Percentiles rank a stretch among this genome's conserved stretches.
Evolutionary conservation across 2,888 invertebrate genomes (phyloP).

Genomic region (Polymixis lichenea): DNA sequence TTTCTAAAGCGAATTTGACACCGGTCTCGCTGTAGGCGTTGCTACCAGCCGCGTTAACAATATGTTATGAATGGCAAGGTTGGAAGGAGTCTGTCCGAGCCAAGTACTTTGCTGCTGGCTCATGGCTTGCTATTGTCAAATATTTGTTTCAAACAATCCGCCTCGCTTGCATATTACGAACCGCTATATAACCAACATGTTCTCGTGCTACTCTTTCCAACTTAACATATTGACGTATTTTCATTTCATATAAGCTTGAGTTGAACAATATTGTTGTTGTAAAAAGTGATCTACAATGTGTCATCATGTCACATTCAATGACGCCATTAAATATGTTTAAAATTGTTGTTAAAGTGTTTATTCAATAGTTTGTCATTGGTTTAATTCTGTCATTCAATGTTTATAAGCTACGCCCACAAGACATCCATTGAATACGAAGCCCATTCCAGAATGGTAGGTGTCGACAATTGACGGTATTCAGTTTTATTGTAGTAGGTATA

Average conservation of each 20-base stretch:
- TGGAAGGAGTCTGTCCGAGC: conserved; percentile 72
- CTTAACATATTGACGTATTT: conserved; percentile 39
- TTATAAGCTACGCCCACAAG: conserved; percentile 75
- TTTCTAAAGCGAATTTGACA: conserved; percentile 75
- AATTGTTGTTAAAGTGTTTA: conserved; percentile 63
- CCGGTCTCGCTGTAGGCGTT: conserved; percentile 75
- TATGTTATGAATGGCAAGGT: conserved; percentile 76
- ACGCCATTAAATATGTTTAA: conserved; percentile 64
- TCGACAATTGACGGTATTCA: conserved; percentile 69
- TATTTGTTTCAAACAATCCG: conserved; percentile 70
- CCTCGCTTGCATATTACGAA: conserved; percentile 50
- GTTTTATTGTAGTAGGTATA: conserved; percentile 60
- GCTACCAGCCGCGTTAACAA: conserved; percentile 65
- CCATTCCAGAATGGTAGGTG: conserved; percentile 70
- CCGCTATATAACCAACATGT: conserved; percentile 37
- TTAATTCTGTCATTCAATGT: conserved; percentile 71
- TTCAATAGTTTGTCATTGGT: conserved; percentile 67
- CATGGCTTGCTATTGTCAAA: conserved; percentile 72
- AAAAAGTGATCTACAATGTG: conserved; percentile 59
- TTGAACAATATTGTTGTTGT: conserved; percentile 49
- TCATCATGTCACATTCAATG: conserved; percentile 61
- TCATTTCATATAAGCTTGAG: conserved; percentile 42
- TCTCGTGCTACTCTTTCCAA: conserved; percentile 29
- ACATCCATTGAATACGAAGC: conserved; percentile 70
- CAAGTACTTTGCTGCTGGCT: conserved; percentile 74